Evolutionary conservation across 2,797 vertebrate genomes (phyloP).

Genomic region (Aselliscus stoliczkanus): DNA sequence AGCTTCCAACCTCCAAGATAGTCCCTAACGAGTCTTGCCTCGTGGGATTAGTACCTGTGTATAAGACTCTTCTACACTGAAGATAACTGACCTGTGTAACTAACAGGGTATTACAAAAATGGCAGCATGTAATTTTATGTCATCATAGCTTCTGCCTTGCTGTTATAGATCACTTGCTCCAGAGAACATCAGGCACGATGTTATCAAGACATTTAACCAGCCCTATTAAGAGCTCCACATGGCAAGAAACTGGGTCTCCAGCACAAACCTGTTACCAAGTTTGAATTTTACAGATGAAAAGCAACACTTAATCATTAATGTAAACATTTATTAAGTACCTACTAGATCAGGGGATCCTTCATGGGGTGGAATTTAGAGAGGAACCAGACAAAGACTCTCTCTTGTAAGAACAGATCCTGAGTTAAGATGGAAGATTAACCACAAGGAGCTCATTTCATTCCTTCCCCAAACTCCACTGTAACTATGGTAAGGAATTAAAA

Average conservation of each 20-base stretch:
- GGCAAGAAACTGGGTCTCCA: background rate
- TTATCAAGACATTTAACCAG: background rate
- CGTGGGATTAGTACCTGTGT: background rate
- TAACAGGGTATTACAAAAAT: background rate
- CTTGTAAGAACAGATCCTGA: background rate
- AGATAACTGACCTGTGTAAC: background rate
- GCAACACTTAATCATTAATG: background rate
- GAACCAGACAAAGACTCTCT: background rate
- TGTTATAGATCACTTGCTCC: background rate
- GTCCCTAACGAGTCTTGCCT: background rate
- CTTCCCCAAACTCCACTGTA: background rate
- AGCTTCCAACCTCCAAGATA: background rate
- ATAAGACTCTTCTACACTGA: background rate
- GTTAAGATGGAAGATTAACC: background rate
- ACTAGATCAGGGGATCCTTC: background rate
- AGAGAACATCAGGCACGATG: background rate
- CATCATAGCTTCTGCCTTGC: background rate
- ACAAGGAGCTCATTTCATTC: constrained; percentile 25
- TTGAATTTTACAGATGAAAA: constrained; percentile 1
- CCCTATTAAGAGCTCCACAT: background rate
- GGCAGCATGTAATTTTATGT: background rate
- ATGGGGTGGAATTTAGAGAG: background rate
- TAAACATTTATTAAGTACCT: constrained; percentile 3
- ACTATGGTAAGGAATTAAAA: background rate
- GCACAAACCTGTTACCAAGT: background rate